These are phyloP conservation scores for Diploscapter pachys DNA, from an alignment of 1,140 invertebrate species.

Conservation along the genomic window DNA sequence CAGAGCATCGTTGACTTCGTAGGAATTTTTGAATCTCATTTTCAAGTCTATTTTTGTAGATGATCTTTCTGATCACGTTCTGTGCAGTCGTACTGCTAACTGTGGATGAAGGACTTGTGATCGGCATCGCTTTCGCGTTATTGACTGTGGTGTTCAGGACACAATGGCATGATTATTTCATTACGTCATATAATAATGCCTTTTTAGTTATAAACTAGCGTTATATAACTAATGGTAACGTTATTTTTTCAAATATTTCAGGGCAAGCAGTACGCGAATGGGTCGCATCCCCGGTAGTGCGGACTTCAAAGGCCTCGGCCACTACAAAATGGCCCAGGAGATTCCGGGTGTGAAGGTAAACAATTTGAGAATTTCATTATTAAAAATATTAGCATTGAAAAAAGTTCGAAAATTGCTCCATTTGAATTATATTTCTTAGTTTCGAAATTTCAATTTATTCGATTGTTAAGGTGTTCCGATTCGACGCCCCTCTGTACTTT, in stretches of 20 bases:
- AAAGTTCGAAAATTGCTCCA: not conserved
- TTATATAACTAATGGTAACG: too few relatives aligned
- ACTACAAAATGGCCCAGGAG: conserved; percentile 50
- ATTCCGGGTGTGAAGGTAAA: conserved; percentile 57
- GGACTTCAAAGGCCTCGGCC: conserved; percentile 44
- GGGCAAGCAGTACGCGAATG: conserved; percentile 40
- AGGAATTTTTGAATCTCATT: conserved; percentile 41
- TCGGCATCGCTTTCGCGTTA: conserved; percentile 61
- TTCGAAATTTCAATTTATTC: not conserved
- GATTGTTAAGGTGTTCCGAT: conserved; percentile 58
- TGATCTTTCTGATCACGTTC: conserved; percentile 62
- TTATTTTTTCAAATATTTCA: not conserved
- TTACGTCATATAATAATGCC: not conserved
- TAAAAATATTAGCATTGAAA: not conserved
- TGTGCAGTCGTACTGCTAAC: conserved; percentile 61
- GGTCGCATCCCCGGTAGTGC: conserved; percentile 42
- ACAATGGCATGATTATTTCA: conserved; percentile 50
- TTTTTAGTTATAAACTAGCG: too few relatives aligned
- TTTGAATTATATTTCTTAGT: not conserved
- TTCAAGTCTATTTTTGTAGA: conserved; percentile 45
- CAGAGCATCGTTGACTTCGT: conserved; percentile 62
- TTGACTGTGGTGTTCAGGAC: conserved; percentile 61
- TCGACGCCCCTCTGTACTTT: conserved; percentile 63
- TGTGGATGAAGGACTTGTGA: conserved; percentile 61
- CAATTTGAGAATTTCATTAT: not conserved